A percentile compares a stretch with the other conserved stretches of the same genome.
These are phyloP conservation scores for Cataglyphis cursor DNA, from an alignment of 2,888 invertebrate species.

Conservation along the genomic window DNA sequence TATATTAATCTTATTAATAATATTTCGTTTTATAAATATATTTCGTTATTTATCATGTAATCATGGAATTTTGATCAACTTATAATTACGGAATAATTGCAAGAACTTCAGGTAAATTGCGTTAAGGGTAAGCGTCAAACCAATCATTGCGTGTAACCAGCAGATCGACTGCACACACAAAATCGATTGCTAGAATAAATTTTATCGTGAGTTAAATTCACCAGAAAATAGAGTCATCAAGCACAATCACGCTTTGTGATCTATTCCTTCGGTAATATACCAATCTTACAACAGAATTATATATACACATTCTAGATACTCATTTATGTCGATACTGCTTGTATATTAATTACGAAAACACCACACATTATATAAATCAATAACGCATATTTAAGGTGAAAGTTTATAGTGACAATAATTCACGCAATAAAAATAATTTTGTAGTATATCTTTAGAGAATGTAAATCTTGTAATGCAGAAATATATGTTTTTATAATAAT, in stretches of 20 bases:
- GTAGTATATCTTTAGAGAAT: not conserved
- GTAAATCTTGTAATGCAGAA: not conserved
- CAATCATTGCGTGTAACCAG: not conserved
- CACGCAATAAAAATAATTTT: not conserved
- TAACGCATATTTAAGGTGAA: not conserved
- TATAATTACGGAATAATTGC: not conserved
- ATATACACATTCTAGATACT: not conserved
- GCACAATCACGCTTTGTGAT: slow-evolving; percentile 30
- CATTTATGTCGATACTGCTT: not conserved
- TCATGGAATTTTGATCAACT: not conserved
- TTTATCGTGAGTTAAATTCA: slow-evolving; percentile 31
- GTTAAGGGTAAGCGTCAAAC: slow-evolving; percentile 20
- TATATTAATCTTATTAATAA: not conserved
- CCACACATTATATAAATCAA: not conserved
- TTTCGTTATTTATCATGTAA: not conserved
- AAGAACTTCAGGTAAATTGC: slow-evolving; percentile 9
- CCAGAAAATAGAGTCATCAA: slow-evolving; percentile 31
- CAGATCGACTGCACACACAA: not conserved
- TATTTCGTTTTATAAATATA: not conserved
- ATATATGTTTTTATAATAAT: not conserved
- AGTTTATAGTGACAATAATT: not conserved
- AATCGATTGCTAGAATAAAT: slow-evolving; percentile 29
- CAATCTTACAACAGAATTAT: not conserved
- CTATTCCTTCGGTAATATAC: slow-evolving; percentile 11
- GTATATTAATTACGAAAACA: slow-evolving; percentile 16